phyloP scores from a whole-genome alignment of 2,888 invertebrate genomes.

The Caenorhabditis sp. region DNA sequence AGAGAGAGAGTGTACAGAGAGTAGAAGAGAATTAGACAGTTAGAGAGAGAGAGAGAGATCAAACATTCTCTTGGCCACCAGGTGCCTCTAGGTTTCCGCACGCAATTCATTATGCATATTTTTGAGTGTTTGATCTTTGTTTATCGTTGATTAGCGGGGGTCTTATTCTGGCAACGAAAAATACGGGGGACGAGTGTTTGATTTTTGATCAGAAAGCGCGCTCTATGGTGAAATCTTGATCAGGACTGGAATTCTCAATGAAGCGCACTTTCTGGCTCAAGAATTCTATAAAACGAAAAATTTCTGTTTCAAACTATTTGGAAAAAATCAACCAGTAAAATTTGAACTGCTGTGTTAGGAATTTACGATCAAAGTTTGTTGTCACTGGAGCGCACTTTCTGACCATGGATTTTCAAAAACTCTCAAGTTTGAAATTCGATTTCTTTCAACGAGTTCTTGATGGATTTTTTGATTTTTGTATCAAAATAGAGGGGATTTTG shows the following conservation, averaged over 20 bases:
- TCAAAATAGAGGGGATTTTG: no score
- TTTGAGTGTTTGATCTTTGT: background rate
- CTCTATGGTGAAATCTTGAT: no score
- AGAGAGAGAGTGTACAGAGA: background rate
- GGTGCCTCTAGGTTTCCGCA: constrained; percentile 1
- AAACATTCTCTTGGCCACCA: constrained; percentile 5
- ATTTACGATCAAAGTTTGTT: no score
- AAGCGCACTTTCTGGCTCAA: background rate
- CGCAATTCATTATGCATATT: constrained; percentile 1
- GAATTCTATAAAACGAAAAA: background rate
- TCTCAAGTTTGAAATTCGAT: background rate
- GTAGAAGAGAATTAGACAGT: constrained; percentile 17
- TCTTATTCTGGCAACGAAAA: no score
- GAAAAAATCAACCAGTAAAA: no score
- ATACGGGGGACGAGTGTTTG: background rate
- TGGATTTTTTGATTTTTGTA: no score
- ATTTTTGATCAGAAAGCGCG: background rate
- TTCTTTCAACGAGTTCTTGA: background rate
- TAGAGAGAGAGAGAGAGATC: constrained; percentile 15
- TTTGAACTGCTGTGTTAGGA: no score
- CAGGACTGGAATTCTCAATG: background rate
- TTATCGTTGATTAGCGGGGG: no score
- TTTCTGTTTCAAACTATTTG: background rate
- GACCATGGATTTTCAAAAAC: background rate
- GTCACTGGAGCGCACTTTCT: no score